phyloP scores from a whole-genome alignment of 2,888 invertebrate species.

The Acrobasis repandana region DNA sequence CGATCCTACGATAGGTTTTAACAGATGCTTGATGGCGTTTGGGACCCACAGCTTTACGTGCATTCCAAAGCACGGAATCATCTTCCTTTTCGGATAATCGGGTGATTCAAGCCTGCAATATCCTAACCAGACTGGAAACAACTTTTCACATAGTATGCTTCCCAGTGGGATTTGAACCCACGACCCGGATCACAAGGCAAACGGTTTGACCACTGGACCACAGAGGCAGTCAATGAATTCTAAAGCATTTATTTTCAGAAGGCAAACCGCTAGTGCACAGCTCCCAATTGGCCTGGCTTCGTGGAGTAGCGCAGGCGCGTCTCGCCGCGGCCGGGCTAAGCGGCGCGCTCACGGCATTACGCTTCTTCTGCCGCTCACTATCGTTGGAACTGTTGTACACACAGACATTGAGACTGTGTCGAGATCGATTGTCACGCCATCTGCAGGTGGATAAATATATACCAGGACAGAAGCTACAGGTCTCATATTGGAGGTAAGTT shows the following conservation, averaged over 20 bases:
- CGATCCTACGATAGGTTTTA: too few species aligned
- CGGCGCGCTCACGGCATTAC: conserved; percentile 85
- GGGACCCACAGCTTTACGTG: too few species aligned
- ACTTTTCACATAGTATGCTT: too few species aligned
- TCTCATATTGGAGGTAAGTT: conserved; percentile 97
- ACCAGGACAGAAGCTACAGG: conserved; percentile 92
- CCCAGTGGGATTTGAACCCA: too few species aligned
- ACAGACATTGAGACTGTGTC: conserved; percentile 93
- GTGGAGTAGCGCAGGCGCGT: conserved; percentile 95
- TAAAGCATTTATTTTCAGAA: conserved; percentile 79
- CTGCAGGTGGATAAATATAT: conserved; percentile 95
- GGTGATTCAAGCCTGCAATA: too few species aligned
- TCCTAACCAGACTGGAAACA: too few species aligned
- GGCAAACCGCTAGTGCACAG: conserved; percentile 98
- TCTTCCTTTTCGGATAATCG: too few species aligned
- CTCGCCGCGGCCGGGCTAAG: conserved; percentile 90
- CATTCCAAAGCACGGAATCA: too few species aligned
- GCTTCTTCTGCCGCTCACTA: conserved; percentile 96
- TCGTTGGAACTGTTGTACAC: conserved; percentile 95
- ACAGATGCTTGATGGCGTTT: too few species aligned
- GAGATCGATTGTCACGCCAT: conserved; percentile 94
- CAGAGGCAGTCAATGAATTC: too few species aligned
- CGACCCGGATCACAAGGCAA: too few species aligned
- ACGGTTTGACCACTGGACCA: too few species aligned
- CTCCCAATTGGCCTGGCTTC: conserved; percentile 95